phyloP scores from a whole-genome alignment of 2,888 invertebrate species.

The Lingula anatina region DNA sequence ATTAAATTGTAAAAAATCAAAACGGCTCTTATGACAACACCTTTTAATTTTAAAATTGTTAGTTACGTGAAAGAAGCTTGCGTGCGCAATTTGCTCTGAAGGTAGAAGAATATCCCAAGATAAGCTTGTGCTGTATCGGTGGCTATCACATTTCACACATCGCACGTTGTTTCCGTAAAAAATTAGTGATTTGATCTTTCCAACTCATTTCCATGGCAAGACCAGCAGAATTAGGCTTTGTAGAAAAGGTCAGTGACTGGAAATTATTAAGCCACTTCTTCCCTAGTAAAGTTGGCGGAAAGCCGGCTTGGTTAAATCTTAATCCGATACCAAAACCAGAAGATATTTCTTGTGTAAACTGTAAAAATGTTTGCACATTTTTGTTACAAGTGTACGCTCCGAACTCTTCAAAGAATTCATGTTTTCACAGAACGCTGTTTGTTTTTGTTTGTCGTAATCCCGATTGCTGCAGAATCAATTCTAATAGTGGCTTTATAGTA shows the following conservation, averaged over 20 bases:
- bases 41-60: too few relatives aligned
- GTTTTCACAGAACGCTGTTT: conserved; percentile 83
- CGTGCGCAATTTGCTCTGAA: too few relatives aligned
- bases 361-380: conserved; percentile 70
- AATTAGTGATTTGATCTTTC: too few relatives aligned
- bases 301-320: conserved; percentile 86
- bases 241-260: conserved; percentile 62
- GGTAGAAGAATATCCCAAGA: too few relatives aligned
- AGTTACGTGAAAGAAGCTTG: too few relatives aligned
- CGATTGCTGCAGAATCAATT: conserved; percentile 64
- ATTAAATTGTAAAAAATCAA: too few relatives aligned
- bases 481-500: conserved; percentile 64
- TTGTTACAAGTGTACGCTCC: conserved; percentile 91
- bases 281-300: conserved; percentile 92
- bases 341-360: conserved; percentile 67
- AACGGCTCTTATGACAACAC: too few relatives aligned
- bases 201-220: too few relatives aligned
- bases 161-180: too few relatives aligned
- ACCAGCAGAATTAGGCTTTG: conserved; percentile 77
- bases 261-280: conserved; percentile 77
- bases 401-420: conserved; percentile 58
- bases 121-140: too few relatives aligned
- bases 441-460: conserved; percentile 78
- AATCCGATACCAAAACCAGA: conserved; percentile 64
- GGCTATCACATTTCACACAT: too few relatives aligned